Evolutionary conservation across 2,888 invertebrate species (phyloP).

Genomic region (Ormyrus labotus): DNA sequence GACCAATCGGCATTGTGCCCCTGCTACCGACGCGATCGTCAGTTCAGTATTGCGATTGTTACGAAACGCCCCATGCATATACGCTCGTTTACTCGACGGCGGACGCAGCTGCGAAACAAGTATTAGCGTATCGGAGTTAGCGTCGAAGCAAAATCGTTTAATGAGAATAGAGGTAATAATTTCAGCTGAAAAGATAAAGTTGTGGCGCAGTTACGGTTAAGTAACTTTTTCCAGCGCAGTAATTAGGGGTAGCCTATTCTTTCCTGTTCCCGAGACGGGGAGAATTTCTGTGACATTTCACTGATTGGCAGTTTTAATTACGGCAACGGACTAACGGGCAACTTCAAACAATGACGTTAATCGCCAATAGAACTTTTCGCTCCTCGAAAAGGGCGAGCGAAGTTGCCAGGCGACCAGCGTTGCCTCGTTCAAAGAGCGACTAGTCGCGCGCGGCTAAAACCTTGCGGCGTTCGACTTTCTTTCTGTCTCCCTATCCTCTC

Average conservation of each 20-base stretch:
- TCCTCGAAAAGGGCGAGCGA: background rate
- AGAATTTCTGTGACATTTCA: background rate
- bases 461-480: conserved; percentile 12
- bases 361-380: conserved; percentile 39
- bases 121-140: too few species aligned
- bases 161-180: too few species aligned
- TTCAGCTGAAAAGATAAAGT: too few species aligned
- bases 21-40: background rate
- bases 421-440: background rate
- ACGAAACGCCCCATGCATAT: background rate
- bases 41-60: conserved; percentile 23
- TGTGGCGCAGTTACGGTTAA: too few species aligned
- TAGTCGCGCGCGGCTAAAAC: conserved; percentile 1
- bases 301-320: conserved; percentile 60
- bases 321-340: conserved; percentile 58
- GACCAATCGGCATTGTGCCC: conserved; percentile 46
- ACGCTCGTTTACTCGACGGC: background rate
- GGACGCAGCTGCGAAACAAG: too few species aligned
- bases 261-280: too few species aligned
- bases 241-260: too few species aligned
- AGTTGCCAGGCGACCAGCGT: background rate
- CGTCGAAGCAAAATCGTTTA: too few species aligned
- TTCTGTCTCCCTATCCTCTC: background rate
- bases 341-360: conserved; percentile 61
- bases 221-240: too few species aligned